Base-by-base conservation (phyloP, 2,113 vertebrate genomes). In the Shinisaurus crocodilurus region DNA sequence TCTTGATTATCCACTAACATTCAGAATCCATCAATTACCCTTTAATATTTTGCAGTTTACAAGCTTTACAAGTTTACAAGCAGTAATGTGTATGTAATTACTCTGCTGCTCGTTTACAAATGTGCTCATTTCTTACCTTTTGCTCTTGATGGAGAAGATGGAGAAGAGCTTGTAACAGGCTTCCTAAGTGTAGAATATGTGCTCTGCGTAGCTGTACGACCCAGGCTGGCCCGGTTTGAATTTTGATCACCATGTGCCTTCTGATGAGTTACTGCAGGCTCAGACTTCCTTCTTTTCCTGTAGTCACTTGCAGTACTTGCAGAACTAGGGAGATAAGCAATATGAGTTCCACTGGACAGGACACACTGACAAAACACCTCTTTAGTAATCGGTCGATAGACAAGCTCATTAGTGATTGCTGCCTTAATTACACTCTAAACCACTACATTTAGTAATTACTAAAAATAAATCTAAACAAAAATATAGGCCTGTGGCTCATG, bases 211-310 rank as follows among this genome's bases (percentile, higher is more conserved):
- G 98, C 98, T 10, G 95, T 95, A 8, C 93, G 94, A 79, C 97
- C 96, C 1, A 96, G 96, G 83, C 96, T 96, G 1, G 93, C 89
- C 63, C 95, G 96, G 94, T 95, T 96, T 43, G 95, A 94, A 8
- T 96, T 97, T 82, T 97, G 98, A 0, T 98, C 98, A 1, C 96
- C 97, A 88, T 95, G 95, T 2, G 90, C 90, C 79, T 96, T 97
- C 20, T 97, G 97, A 34, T 98, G 98, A 79, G 97, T 98, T 45
- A 98, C 98, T 0, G 98, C 96, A 6, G 99, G 99, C 95, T 99
- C 99, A 0, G 99, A 99, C 98, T 99, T 99, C 98, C 99, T 97
- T 80, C 99, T 97, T 92, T 99, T 99, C 74, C 98, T 98, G 94
- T 98, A 99, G 97, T 99, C 99, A 25, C 98, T 98, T 27, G 98